A percentile compares a stretch with the other conserved stretches of the same genome.
Evolutionary conservation across 2,113 vertebrate species (phyloP).

Genomic region (Apistogramma diplotaenia): DNA sequence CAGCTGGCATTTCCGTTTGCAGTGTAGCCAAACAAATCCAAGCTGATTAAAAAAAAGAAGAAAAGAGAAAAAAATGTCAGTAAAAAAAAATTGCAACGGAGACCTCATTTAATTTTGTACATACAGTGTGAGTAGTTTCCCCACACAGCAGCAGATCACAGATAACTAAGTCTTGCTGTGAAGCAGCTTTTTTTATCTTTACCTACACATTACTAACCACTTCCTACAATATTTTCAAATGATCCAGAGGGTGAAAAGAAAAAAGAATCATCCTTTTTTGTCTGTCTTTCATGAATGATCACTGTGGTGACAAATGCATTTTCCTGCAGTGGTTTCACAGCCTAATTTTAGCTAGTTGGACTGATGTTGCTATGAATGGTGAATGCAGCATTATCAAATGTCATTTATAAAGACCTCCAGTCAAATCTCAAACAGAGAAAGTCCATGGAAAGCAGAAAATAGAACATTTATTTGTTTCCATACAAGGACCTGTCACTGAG

Average conservation of each 20-base stretch:
- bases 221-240: neutral
- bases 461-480: too few relatives aligned
- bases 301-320: too few relatives aligned
- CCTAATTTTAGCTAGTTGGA: too few relatives aligned
- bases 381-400: too few relatives aligned
- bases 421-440: too few relatives aligned
- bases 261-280: too few relatives aligned
- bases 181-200: neutral
- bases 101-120: neutral
- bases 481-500: too few relatives aligned
- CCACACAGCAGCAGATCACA: neutral
- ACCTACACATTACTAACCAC: neutral
- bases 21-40: neutral
- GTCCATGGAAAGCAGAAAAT: too few relatives aligned
- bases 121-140: neutral
- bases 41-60: neutral
- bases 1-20: neutral
- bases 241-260: neutral
- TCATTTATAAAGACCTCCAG: too few relatives aligned
- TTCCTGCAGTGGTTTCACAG: too few relatives aligned
- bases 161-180: neutral
- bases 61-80: neutral
- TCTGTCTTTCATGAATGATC: too few relatives aligned
- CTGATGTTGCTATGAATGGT: too few relatives aligned
- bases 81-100: neutral